Percentiles rank a stretch among this genome's conserved stretches.
phyloP scores from a whole-genome alignment of 2,888 invertebrate species.

The Amphipyra berbera region DNA sequence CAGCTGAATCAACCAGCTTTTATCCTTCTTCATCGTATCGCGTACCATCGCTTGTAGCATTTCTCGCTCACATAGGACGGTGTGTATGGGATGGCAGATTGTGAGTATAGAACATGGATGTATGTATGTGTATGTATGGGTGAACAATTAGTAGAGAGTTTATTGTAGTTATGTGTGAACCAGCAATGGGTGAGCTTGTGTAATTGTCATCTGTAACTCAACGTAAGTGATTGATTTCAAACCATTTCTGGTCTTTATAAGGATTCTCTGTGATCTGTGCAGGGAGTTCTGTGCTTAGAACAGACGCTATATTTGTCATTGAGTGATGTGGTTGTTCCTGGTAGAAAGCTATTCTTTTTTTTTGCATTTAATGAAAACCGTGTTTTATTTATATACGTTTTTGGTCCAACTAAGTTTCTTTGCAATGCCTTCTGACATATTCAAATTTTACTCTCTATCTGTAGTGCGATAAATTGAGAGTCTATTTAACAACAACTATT shows the following conservation, averaged over 20 bases:
- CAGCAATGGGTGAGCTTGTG: slow-evolving; percentile 34
- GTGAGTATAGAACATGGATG: slow-evolving; percentile 13
- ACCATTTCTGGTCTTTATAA: background rate
- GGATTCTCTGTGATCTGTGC: background rate
- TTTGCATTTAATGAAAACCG: no score
- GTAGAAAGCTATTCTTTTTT: no score
- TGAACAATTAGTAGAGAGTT: slow-evolving; percentile 32
- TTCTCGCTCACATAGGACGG: background rate
- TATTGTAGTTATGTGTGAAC: slow-evolving; percentile 44
- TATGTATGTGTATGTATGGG: slow-evolving; percentile 20
- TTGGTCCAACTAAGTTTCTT: no score
- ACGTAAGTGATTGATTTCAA: slow-evolving; percentile 16
- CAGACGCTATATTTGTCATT: no score
- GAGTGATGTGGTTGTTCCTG: no score
- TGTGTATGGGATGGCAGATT: slow-evolving; percentile 5
- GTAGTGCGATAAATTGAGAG: no score
- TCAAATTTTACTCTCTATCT: no score
- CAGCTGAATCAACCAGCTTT: no score
- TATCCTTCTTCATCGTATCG: slow-evolving; percentile 3
- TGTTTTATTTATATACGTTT: no score
- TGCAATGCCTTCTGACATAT: no score
- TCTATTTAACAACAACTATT: no score
- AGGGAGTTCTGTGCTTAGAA: background rate
- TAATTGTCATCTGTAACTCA: slow-evolving; percentile 6
- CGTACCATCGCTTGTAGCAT: background rate